phyloP scores from a whole-genome alignment of 2,113 vertebrate genomes.

The Ictalurus punctatus region DNA sequence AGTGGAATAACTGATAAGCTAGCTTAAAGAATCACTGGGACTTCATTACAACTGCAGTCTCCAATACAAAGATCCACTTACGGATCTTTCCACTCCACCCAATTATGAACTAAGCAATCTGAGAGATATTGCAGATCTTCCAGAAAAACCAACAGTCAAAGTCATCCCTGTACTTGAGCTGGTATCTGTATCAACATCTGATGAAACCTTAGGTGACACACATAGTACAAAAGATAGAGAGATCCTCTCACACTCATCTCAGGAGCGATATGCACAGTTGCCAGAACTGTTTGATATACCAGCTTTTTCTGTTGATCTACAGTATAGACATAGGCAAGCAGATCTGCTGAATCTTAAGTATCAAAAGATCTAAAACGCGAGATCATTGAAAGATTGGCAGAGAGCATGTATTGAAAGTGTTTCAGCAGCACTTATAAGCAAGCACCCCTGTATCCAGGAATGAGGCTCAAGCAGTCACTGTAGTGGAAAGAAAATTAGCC shows the following conservation, averaged over 20 bases:
- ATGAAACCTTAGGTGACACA: background rate
- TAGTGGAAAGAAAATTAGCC: slow-evolving; percentile 44
- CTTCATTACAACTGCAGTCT: slow-evolving; percentile 25
- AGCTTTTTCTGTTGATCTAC: slow-evolving; percentile 40
- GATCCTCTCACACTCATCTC: slow-evolving; percentile 20
- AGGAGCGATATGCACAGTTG: slow-evolving; percentile 2
- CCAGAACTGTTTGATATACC: slow-evolving; percentile 46
- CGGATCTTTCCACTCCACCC: background rate
- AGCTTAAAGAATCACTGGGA: background rate
- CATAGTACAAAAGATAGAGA: slow-evolving; percentile 38
- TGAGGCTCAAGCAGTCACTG: slow-evolving; percentile 7
- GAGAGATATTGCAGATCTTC: slow-evolving; percentile 35
- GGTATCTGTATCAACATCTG: background rate
- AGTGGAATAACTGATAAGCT: slow-evolving; percentile 24
- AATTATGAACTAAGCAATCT: slow-evolving; percentile 37
- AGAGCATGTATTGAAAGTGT: slow-evolving; percentile 39
- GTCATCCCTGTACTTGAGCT: slow-evolving; percentile 37
- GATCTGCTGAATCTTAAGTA: slow-evolving; percentile 26
- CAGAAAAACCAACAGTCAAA: slow-evolving; percentile 38
- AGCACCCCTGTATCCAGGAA: slow-evolving; percentile 26
- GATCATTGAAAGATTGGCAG: slow-evolving; percentile 41
- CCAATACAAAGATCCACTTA: slow-evolving; percentile 25
- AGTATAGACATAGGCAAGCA: slow-evolving; percentile 40
- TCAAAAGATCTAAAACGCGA: slow-evolving; percentile 44
- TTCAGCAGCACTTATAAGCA: slow-evolving; percentile 36